A percentile compares a stretch with the other conserved stretches of the same genome.
Evolutionary conservation across 2,797 vertebrate genomes (phyloP).

Genomic region (Silurus aristotelis): DNA sequence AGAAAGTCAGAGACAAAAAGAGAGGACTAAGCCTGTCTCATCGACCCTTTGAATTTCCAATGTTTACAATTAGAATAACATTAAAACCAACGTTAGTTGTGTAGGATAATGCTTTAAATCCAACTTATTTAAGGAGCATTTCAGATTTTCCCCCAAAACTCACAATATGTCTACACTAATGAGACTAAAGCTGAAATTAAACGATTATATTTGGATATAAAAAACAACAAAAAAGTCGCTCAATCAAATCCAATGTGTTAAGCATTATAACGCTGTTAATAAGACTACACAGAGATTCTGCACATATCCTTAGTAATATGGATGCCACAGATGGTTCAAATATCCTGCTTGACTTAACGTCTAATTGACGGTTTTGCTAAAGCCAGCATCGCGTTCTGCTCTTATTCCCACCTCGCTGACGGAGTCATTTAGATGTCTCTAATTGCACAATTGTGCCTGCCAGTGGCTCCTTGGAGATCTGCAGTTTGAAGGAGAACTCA

Average conservation of each 20-base stretch:
- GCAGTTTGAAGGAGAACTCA: conserved; percentile 34
- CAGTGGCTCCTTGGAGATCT: conserved; percentile 52
- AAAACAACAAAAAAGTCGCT: neutral
- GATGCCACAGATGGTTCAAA: neutral
- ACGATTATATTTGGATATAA: neutral
- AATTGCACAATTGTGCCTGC: conserved; percentile 57
- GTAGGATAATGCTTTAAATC: neutral
- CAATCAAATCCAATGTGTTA: neutral
- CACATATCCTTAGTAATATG: neutral
- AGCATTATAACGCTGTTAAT: neutral
- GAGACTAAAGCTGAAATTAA: too few relatives aligned
- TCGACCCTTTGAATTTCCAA: neutral
- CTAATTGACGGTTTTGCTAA: conserved; percentile 21
- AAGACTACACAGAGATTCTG: neutral
- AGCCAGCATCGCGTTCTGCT: conserved; percentile 1
- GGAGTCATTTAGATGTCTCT: conserved; percentile 34
- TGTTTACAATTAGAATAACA: neutral
- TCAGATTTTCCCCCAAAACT: neutral
- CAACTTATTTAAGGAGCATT: neutral
- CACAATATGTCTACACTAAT: neutral
- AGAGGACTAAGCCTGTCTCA: neutral
- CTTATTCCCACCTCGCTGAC: neutral
- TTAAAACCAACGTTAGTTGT: neutral
- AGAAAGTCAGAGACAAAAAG: neutral
- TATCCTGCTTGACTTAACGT: conserved; percentile 5